Evolutionary conservation across 2,113 vertebrate genomes (phyloP).

Genomic region (Pelobates fuscus): DNA sequence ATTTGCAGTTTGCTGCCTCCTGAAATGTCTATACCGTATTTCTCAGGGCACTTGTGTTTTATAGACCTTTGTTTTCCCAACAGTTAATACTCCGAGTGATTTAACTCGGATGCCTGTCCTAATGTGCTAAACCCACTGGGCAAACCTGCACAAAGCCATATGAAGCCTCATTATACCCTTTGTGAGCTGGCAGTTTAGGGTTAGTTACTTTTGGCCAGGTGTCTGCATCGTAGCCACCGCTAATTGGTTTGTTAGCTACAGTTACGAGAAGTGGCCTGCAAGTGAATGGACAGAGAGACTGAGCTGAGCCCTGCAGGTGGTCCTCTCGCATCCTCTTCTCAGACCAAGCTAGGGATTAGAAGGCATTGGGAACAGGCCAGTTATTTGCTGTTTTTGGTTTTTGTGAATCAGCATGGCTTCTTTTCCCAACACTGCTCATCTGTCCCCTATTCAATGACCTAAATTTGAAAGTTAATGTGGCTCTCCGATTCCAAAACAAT

Average conservation of each 20-base stretch:
- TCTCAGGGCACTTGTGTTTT: neutral
- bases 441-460: constrained; percentile 45
- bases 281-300: constrained; percentile 42
- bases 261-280: constrained; percentile 21
- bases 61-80: neutral
- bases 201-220: constrained; percentile 44
- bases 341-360: constrained; percentile 40
- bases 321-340: constrained; percentile 17
- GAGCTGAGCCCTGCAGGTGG: constrained; percentile 40
- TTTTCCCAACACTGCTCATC: constrained; percentile 44
- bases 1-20: too few species aligned
- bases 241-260: constrained; percentile 44
- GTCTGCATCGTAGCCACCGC: constrained; percentile 10
- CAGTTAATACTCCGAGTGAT: neutral
- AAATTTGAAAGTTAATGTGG: constrained; percentile 27
- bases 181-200: neutral
- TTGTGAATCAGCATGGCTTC: constrained; percentile 34
- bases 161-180: constrained; percentile 7
- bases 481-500: constrained; percentile 4
- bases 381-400: neutral
- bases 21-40: neutral
- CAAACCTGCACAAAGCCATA: constrained; percentile 6
- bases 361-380: constrained; percentile 33
- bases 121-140: neutral
- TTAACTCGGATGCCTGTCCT: neutral